Percentiles rank a stretch among this genome's conserved stretches.
Conservation (phyloP, 2,888 invertebrate genomes). For the Stegana nigrithorax region DNA sequence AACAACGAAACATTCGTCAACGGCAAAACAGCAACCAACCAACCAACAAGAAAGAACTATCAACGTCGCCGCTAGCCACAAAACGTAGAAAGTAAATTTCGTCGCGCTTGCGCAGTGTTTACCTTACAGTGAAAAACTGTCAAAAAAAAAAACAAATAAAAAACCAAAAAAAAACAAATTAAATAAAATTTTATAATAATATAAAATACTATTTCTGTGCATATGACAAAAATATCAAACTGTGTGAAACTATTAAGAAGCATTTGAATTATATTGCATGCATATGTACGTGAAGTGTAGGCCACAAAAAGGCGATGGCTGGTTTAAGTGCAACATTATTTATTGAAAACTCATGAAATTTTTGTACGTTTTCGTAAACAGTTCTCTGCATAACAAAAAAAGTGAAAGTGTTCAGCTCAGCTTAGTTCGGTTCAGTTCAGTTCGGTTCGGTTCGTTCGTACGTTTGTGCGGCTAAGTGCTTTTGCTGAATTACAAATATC, state of each 20-base stretch:
- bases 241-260: too few relatives aligned
- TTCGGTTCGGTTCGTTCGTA: too few relatives aligned
- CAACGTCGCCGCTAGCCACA: not conserved
- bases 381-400: constrained; percentile 56
- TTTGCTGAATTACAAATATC: constrained; percentile 48
- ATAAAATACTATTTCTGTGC: too few relatives aligned
- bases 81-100: not conserved
- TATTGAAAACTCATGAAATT: constrained; percentile 21
- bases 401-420: constrained; percentile 54
- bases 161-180: constrained; percentile 16
- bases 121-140: constrained; percentile 31
- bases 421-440: too few relatives aligned
- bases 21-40: constrained; percentile 11
- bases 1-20: too few relatives aligned
- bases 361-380: constrained; percentile 37
- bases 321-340: too few relatives aligned
- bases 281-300: too few relatives aligned
- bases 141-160: constrained; percentile 18
- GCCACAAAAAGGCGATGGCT: too few relatives aligned
- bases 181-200: constrained; percentile 1
- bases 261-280: too few relatives aligned
- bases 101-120: too few relatives aligned
- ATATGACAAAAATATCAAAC: too few relatives aligned
- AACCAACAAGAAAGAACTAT: constrained; percentile 20
- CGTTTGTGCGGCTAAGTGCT: constrained; percentile 41